phyloP scores from a whole-genome alignment of 2,797 vertebrate species.

The Hippopotamyrus pictus region DNA sequence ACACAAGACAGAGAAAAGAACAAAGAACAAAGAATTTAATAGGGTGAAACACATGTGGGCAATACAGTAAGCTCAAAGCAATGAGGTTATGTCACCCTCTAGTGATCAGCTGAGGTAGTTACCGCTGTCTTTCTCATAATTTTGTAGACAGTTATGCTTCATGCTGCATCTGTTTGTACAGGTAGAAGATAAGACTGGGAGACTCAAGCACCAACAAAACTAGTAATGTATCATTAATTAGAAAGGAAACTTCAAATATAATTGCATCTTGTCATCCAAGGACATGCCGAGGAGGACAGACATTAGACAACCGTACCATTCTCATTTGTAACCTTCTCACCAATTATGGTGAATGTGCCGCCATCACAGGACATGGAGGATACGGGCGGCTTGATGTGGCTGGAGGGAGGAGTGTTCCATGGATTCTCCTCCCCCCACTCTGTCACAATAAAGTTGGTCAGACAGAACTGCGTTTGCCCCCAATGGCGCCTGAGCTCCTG shows the following conservation, averaged over 20 bases:
- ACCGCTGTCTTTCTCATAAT: not conserved
- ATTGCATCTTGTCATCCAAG: not conserved
- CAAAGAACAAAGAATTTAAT: not conserved
- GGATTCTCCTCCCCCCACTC: conserved; percentile 40
- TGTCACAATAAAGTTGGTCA: conserved; percentile 56
- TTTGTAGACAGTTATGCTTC: not conserved
- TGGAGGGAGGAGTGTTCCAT: conserved; percentile 24
- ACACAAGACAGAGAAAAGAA: not conserved
- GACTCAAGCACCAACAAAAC: not conserved
- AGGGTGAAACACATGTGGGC: not conserved
- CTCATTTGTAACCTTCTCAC: conserved; percentile 50
- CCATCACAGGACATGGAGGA: conserved; percentile 39
- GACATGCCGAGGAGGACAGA: not conserved
- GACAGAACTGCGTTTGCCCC: conserved; percentile 55
- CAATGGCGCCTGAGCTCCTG: conserved; percentile 55
- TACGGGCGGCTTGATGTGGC: not conserved
- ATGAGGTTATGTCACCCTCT: not conserved
- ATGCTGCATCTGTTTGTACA: not conserved
- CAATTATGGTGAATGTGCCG: conserved; percentile 55
- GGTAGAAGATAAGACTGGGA: not conserved
- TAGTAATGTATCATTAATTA: not conserved
- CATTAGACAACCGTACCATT: not conserved
- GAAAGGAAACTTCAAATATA: not conserved
- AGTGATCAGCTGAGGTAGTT: not conserved
- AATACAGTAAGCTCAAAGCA: not conserved